Evolutionary conservation across 2,797 vertebrate species (phyloP), one percentile per base, ranked within the genome.

Genomic region (Gadopsis bispinosus): DNA sequence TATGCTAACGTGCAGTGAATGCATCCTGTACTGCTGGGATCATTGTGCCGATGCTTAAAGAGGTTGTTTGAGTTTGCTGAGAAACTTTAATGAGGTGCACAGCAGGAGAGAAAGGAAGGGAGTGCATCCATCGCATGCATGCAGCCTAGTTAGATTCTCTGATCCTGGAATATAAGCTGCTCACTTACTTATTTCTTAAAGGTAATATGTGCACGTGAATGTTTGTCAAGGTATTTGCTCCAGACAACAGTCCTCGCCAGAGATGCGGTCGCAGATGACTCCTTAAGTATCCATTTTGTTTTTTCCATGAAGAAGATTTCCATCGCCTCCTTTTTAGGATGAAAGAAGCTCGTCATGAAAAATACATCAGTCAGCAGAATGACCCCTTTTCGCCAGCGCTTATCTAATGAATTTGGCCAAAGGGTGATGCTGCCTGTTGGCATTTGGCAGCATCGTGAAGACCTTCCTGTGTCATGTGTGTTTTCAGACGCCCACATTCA

Each of bases 331-430:
- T 41, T 48, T 56, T 56, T 14, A 43, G 63, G 51, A 54, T 53
- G 8, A 66, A 55, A 65, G 51, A 62, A 45, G 3, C 14, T 13
- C 54, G 72, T 73, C 64, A 84, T 87, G 69, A 87, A 87, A 88
- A 83, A 83, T 73, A 51, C 77, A 83, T 76, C 74, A 80, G 69
- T 77, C 64, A 69, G 79, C 71, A 80, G 72, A 77, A 26, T 17
- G 75, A 80, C 45, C 43, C 37, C 31, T 65, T 83, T 70, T 64
- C 78, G 75, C 66, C 59, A 64, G 63, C 2, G 16, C 26, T 64
- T 31, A 39, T 54, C 69, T 72, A 35, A 78, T 54, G 73, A 43
- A 45, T 29, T 47, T n/a, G 66, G 69, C 62, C 51, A 1, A 51
- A 55, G 75, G 47, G n/a, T 11, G 56, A 48, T 2, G 81, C 64